Conservation (phyloP, 1,140 invertebrate species). For the Brachionus asplanchnoidis region DNA sequence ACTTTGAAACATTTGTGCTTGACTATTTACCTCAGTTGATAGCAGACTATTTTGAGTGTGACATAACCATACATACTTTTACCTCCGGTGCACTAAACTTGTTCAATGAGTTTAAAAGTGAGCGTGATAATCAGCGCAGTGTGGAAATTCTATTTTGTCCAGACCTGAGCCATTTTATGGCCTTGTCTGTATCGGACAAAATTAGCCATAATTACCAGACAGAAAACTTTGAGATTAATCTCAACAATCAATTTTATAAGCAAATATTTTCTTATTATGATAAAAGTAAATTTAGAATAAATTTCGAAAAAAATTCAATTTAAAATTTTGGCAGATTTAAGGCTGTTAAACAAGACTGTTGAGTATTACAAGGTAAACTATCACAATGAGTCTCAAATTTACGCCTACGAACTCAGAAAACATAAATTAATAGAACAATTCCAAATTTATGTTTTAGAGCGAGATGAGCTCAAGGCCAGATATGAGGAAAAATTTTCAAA, state of each 20-base stretch:
- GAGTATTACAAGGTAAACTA: not conserved
- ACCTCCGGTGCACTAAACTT: not conserved
- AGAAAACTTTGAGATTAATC: not conserved
- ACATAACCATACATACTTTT: not conserved
- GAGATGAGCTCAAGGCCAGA: not conserved
- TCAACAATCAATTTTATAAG: not conserved
- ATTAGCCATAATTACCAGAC: not conserved
- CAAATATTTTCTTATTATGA: not conserved
- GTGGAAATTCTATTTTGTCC: not conserved
- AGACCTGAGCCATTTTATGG: not conserved
- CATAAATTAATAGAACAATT: not conserved
- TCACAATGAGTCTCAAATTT: not conserved
- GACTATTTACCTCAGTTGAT: conserved; percentile 8
- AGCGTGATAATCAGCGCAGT: not conserved
- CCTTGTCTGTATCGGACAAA: not conserved
- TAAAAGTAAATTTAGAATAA: not conserved
- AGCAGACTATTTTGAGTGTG: not conserved
- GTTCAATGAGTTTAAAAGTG: not conserved
- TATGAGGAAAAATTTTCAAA: not conserved
- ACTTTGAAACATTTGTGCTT: not conserved
- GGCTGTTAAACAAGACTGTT: not conserved
- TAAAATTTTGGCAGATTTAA: not conserved
- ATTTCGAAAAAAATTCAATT: not conserved
- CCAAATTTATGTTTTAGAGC: not conserved
- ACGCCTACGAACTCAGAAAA: not conserved